These are phyloP conservation scores for Grallaria varia DNA, from an alignment of 2,113 vertebrate species.

Conservation along the genomic window DNA sequence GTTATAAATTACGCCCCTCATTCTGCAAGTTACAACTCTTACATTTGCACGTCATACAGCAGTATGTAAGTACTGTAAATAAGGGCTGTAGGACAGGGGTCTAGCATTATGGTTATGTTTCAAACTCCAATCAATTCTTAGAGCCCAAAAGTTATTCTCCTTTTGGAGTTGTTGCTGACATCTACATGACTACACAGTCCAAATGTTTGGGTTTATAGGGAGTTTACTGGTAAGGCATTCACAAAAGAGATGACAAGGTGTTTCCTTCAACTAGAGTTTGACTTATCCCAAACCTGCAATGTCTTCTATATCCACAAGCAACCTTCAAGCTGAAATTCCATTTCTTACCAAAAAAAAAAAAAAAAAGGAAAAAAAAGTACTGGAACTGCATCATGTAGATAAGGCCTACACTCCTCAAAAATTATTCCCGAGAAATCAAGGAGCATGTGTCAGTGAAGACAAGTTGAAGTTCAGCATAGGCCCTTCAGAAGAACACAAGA, in stretches of 20 bases:
- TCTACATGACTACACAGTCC: neutral
- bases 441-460: neutral
- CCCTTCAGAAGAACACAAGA: neutral
- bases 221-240: neutral
- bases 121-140: neutral
- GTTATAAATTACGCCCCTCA: neutral
- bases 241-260: accelerated
- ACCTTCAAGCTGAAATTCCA: neutral
- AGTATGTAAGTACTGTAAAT: neutral
- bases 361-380: accelerated
- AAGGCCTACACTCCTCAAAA: neutral
- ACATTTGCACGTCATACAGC: neutral
- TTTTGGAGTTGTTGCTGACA: neutral
- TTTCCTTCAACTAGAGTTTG: neutral
- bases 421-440: neutral
- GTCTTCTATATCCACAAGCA: neutral
- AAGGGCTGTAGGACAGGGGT: neutral
- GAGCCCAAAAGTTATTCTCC: neutral
- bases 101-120: neutral
- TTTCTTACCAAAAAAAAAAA: neutral
- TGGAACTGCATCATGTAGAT: neutral
- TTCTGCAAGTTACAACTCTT: neutral
- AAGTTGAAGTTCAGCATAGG: accelerated
- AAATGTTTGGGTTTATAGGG: neutral
- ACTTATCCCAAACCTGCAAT: neutral